Base-by-base conservation (phyloP, 2,113 vertebrate genomes). In the Steatornis caripensis region DNA sequence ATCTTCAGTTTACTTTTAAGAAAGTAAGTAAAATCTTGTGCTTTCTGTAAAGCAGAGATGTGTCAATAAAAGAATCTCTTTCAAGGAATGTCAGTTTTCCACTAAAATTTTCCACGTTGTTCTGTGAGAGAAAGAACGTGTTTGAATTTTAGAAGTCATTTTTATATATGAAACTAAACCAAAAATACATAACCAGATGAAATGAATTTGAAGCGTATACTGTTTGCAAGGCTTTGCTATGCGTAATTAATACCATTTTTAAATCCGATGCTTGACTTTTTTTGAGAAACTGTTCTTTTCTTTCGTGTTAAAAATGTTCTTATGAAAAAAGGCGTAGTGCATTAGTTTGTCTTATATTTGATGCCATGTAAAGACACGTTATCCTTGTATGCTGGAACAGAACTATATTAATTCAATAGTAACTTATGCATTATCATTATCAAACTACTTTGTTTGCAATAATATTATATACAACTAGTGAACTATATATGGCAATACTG, bases 101-200 rank as follows among this genome's bases (percentile, higher is more conserved):
- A 66, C 78, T 84, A 76, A 53, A 48, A 86, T 58, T 84, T 82
- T 62, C 49, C 61, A 49, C 7, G 1, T 49, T 61, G 17, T 45
- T 86, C 34, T 45, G 43, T 71, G 81, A 69, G 30, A 69, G 37
- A 43, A 71, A 45, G 51, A 77, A 46, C 12, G 10, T 15, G 19
- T 79, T 96, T 91, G 49, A 81, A 61, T 91, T 91, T 83, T 72
- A 66, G 27, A 71, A 94, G 19, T 41, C 21, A 14, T 83, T 88
- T 93, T 90, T 68, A 37, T 80, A 27, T 43, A 15, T 55, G 46
- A 75, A 84, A 51, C 36, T 62, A 58, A 90, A 84, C 49, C 22
- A 77, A 58, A 89, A 95, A 45, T 69, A 69, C 57, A 36, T 53
- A 74, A 85, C 34, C 68, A 75, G 61, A 10, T 51, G 22, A 90